Percentiles rank a stretch among this genome's conserved stretches.
phyloP scores from a whole-genome alignment of 2,797 vertebrate species.

The Phaenicophaeus curvirostris region DNA sequence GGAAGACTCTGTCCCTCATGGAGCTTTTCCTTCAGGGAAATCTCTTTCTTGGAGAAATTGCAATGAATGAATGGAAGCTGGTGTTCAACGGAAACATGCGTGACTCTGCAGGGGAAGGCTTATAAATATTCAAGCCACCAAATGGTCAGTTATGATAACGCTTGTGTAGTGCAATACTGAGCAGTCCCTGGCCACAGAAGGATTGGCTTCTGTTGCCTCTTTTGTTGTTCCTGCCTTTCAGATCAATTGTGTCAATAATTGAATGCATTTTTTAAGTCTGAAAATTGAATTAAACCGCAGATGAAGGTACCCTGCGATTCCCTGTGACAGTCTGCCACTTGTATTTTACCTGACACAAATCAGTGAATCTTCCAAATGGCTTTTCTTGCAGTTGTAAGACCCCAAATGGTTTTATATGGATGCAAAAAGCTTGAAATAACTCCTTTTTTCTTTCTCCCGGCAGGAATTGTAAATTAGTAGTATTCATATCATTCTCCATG shows the following conservation, averaged over 20 bases:
- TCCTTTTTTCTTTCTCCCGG: constrained; percentile 54
- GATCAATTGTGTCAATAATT: constrained; percentile 67
- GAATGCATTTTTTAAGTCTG: constrained; percentile 58
- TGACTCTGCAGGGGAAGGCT: constrained; percentile 38
- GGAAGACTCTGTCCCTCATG: neutral
- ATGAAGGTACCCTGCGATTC: constrained; percentile 61
- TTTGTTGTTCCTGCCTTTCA: constrained; percentile 52
- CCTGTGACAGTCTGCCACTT: constrained; percentile 57
- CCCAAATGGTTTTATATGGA: constrained; percentile 46
- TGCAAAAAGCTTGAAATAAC: constrained; percentile 54
- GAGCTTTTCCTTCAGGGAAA: neutral
- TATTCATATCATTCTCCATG: neutral
- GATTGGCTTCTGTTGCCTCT: constrained; percentile 45
- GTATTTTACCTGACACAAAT: constrained; percentile 63
- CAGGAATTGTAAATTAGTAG: constrained; percentile 51
- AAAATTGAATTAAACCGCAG: constrained; percentile 40
- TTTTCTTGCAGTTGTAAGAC: constrained; percentile 65
- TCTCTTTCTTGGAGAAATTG: neutral
- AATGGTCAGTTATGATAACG: constrained; percentile 51
- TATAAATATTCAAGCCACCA: constrained; percentile 56
- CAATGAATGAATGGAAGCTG: constrained; percentile 37
- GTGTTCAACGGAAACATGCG: constrained; percentile 18
- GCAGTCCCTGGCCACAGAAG: constrained; percentile 12
- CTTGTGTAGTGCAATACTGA: neutral
- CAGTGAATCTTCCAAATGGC: constrained; percentile 60